phyloP scores from a whole-genome alignment of 2,797 vertebrate genomes.

The Danio albolineatus region DNA sequence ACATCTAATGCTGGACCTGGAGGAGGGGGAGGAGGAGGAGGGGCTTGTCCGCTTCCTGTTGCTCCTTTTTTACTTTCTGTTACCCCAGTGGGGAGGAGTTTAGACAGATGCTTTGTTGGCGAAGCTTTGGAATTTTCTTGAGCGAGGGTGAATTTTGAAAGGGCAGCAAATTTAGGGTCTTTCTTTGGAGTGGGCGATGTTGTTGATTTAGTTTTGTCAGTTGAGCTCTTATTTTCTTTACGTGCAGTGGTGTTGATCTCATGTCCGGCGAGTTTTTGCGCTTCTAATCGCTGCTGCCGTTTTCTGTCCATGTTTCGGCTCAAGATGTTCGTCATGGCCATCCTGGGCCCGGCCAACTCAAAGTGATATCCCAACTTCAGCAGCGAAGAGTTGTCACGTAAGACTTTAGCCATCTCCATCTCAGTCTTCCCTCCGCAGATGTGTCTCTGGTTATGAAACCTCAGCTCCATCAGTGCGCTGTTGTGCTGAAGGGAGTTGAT shows the following conservation, averaged over 20 bases:
- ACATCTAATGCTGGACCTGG: conserved; percentile 75
- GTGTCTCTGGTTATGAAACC: conserved; percentile 91
- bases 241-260: background rate
- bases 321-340: conserved; percentile 86
- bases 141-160: conserved; percentile 71
- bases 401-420: conserved; percentile 87
- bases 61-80: conserved; percentile 69
- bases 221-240: conserved; percentile 34
- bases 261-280: conserved; percentile 79
- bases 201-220: background rate
- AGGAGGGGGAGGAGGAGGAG: conserved; percentile 79
- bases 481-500: conserved; percentile 86
- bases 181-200: conserved; percentile 69
- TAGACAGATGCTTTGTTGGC: conserved; percentile 64
- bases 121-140: conserved; percentile 68
- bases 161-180: conserved; percentile 67
- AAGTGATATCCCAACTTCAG: conserved; percentile 89
- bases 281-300: conserved; percentile 82
- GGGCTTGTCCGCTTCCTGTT: conserved; percentile 62
- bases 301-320: conserved; percentile 90
- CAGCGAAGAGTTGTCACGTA: conserved; percentile 84
- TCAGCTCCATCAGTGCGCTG: conserved; percentile 81
- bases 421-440: conserved; percentile 89
- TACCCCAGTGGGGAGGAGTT: conserved; percentile 69
- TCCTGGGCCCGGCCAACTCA: conserved; percentile 86